These are phyloP conservation scores for Myoxocephalus aenaeus DNA, from an alignment of 2,797 vertebrate species.

Conservation along the genomic window DNA sequence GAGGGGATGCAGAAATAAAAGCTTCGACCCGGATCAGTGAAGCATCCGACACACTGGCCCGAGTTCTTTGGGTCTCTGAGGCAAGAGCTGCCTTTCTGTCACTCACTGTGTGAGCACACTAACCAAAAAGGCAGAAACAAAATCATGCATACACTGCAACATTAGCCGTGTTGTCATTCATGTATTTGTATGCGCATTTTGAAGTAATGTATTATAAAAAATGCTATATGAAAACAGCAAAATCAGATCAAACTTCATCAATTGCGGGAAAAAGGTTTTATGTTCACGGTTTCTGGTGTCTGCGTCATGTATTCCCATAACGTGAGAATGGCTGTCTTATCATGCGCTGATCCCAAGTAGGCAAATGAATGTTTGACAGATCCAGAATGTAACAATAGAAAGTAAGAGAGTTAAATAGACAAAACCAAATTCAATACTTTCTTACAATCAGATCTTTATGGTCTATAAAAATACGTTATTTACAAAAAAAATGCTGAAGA, in stretches of 20 bases:
- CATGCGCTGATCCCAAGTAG: background rate
- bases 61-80: conserved; percentile 67
- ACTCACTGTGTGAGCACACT: conserved; percentile 54
- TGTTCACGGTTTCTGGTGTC: background rate
- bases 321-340: background rate
- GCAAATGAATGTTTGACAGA: background rate
- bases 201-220: too few species aligned
- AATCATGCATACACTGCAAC: conserved; percentile 28
- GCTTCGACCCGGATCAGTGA: conserved; percentile 78
- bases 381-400: background rate
- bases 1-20: conserved; percentile 74
- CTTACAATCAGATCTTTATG: background rate
- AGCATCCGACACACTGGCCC: conserved; percentile 76
- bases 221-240: background rate
- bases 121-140: conserved; percentile 35
- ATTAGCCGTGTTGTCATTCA: background rate
- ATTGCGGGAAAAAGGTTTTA: background rate
- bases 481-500: background rate
- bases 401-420: background rate
- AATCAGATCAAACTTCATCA: background rate
- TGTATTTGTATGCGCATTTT: background rate
- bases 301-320: background rate
- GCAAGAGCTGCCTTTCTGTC: conserved; percentile 70
- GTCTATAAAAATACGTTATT: background rate
- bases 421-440: background rate